A percentile compares a stretch with the other conserved stretches of the same genome.
Conservation (phyloP, 2,888 invertebrate genomes). For the Herminia tarsipennalis region DNA sequence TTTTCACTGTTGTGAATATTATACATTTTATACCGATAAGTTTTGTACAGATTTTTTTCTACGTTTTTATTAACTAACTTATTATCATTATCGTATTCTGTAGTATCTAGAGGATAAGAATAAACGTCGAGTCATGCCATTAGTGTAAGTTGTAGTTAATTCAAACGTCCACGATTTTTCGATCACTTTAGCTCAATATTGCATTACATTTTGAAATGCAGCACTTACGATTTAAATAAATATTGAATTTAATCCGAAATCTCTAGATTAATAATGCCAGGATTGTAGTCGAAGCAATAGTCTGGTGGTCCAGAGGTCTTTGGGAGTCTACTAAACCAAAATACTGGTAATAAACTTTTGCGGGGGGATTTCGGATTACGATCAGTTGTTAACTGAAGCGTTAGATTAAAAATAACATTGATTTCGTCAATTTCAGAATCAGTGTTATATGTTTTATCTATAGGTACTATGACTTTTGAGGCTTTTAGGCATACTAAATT, state of each 20-base stretch:
- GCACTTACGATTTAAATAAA: too few relatives aligned
- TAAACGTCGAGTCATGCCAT: conserved; percentile 82
- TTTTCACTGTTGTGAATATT: conserved; percentile 75
- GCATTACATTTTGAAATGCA: conserved; percentile 17
- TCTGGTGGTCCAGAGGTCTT: too few relatives aligned
- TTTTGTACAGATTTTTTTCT: conserved; percentile 73
- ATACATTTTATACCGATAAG: conserved; percentile 60
- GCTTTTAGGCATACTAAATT: conserved; percentile 38
- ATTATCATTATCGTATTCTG: conserved; percentile 45
- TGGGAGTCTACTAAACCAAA: too few relatives aligned
- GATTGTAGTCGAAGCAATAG: too few relatives aligned
- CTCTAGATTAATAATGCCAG: too few relatives aligned
- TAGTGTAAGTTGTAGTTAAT: conserved; percentile 69
- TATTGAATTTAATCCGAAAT: too few relatives aligned
- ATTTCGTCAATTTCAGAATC: conserved; percentile 28
- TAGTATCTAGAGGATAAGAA: conserved; percentile 63
- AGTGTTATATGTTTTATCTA: conserved; percentile 31
- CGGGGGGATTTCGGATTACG: too few relatives aligned
- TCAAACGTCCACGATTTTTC: conserved; percentile 36
- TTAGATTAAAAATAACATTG: conserved; percentile 32
- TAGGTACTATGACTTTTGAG: conserved; percentile 37
- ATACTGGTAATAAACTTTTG: too few relatives aligned
- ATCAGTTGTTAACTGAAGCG: too few relatives aligned
- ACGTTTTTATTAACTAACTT: conserved; percentile 52
- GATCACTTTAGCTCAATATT: conserved; percentile 40